Evolutionary conservation across 2,888 invertebrate species (phyloP).

Genomic region (Apotomis betuletana): DNA sequence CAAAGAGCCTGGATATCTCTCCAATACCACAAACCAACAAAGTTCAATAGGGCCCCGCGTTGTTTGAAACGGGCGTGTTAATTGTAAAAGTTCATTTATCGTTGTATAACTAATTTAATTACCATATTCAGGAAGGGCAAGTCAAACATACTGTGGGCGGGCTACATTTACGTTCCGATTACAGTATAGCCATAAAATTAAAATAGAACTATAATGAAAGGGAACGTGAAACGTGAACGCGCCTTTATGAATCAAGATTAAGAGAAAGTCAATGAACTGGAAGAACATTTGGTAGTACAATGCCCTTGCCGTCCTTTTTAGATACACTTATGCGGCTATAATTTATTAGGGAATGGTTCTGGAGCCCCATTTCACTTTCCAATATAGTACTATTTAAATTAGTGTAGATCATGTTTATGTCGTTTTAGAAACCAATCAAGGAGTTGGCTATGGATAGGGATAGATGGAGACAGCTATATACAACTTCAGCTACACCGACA

Average conservation of each 20-base stretch:
- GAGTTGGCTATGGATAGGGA: too few relatives aligned
- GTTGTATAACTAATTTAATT: background rate
- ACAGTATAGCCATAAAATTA: background rate
- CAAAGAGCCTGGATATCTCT: too few relatives aligned
- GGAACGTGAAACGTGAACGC: slow-evolving; percentile 18
- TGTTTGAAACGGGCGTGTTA: background rate
- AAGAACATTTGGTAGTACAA: background rate
- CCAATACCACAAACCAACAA: too few relatives aligned
- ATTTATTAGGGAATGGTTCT: too few relatives aligned
- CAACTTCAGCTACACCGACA: too few relatives aligned
- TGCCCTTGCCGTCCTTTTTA: background rate
- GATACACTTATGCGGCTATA: background rate
- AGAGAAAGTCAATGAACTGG: slow-evolving; percentile 5
- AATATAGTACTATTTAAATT: too few relatives aligned
- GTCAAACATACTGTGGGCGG: background rate
- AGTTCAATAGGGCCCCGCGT: too few relatives aligned
- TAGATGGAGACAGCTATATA: too few relatives aligned
- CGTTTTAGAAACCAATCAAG: too few relatives aligned
- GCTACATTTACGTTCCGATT: background rate
- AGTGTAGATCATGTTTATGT: too few relatives aligned
- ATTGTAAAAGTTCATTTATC: background rate
- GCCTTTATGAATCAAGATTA: slow-evolving; percentile 3
- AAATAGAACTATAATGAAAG: background rate
- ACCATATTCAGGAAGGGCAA: background rate
- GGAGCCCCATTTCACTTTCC: too few relatives aligned